Percentiles rank a stretch among this genome's conserved stretches.
phyloP scores from a whole-genome alignment of 1,140 invertebrate genomes.

The Drosophila pruinosa region DNA sequence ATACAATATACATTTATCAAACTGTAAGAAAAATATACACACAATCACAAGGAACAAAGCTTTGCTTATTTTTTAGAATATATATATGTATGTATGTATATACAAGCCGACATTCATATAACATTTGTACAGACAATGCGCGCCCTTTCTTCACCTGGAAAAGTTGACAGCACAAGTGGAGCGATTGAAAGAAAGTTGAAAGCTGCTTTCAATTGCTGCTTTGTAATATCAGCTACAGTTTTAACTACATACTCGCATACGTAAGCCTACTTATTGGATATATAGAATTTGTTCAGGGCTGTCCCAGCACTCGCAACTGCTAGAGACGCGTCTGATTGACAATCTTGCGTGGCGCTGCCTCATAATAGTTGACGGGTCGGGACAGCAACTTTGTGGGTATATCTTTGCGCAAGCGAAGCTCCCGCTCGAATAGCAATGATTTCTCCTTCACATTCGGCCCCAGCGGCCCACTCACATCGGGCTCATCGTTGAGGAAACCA shows the following conservation, averaged over 20 bases:
- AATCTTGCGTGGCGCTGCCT: slow-evolving; percentile 69
- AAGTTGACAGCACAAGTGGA: not conserved
- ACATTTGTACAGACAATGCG: slow-evolving; percentile 50
- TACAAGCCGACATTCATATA: slow-evolving; percentile 46
- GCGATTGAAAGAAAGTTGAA: not conserved
- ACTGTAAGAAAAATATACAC: slow-evolving; percentile 33
- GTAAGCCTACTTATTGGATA: slow-evolving; percentile 12
- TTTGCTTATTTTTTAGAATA: not conserved
- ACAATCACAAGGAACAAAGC: slow-evolving; percentile 58
- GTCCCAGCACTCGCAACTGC: slow-evolving; percentile 41
- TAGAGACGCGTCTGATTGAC: slow-evolving; percentile 74
- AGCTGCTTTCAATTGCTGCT: not conserved
- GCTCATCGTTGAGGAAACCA: slow-evolving; percentile 84
- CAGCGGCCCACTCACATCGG: slow-evolving; percentile 72
- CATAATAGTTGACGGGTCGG: slow-evolving; percentile 80
- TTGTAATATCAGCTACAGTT: slow-evolving; percentile 32
- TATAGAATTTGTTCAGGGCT: slow-evolving; percentile 60
- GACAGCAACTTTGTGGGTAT: slow-evolving; percentile 80
- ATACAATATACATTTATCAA: slow-evolving; percentile 35
- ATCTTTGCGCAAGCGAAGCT: slow-evolving; percentile 65
- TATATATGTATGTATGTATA: slow-evolving; percentile 25
- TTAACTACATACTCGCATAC: too few relatives aligned
- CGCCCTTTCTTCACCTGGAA: not conserved
- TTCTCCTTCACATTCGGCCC: slow-evolving; percentile 82
- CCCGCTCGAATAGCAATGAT: slow-evolving; percentile 76